phyloP scores from a whole-genome alignment of 2,113 vertebrate species.

The Carlito syrichta region DNA sequence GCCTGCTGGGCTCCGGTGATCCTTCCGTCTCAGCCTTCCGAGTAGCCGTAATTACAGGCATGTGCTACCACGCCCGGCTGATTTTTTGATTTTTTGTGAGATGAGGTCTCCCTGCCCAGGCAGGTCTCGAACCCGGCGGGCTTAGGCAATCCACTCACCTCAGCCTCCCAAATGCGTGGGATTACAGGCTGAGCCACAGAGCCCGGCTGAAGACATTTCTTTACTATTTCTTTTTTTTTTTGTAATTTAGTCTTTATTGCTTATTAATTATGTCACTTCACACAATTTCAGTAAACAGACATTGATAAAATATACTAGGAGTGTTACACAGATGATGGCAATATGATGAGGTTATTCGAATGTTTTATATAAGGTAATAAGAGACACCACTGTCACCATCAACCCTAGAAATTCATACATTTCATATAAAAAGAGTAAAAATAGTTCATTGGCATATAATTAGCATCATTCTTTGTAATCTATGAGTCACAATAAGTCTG shows the following conservation, averaged over 20 bases:
- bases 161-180: no score
- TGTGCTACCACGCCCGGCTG: no score
- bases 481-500: background rate
- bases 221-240: no score
- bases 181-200: no score
- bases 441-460: slow-evolving; percentile 66
- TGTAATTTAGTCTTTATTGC: slow-evolving; percentile 65
- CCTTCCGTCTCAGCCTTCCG: no score
- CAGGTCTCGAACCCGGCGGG: no score
- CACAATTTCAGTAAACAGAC: slow-evolving; percentile 44
- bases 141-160: no score
- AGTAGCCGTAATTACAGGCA: no score
- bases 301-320: slow-evolving; percentile 58
- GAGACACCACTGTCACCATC: slow-evolving; percentile 25
- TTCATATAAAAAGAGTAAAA: slow-evolving; percentile 71
- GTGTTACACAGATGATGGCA: background rate
- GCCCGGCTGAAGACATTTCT: no score
- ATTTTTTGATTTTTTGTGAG: no score
- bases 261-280: slow-evolving; percentile 41
- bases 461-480: slow-evolving; percentile 53
- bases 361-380: background rate
- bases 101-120: no score
- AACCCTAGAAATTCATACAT: background rate
- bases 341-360: background rate
- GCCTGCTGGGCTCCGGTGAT: no score